Percentiles rank a stretch among this genome's conserved stretches.
Evolutionary conservation across 2,113 vertebrate species (phyloP).

Genomic region (Gymnorhina tibicen): DNA sequence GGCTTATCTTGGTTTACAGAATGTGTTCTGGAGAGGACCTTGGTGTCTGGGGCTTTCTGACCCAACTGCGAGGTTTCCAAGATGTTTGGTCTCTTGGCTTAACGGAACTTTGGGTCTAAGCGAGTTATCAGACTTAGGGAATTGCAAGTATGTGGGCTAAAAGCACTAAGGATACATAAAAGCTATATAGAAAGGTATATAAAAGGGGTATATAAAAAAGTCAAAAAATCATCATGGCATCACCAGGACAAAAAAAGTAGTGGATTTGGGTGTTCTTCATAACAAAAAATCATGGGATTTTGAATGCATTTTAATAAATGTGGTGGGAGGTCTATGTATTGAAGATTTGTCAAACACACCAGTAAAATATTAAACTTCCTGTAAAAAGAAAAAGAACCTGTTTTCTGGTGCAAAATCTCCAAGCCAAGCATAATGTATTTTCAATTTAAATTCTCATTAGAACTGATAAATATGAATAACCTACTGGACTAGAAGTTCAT

Average conservation of each 20-base stretch:
- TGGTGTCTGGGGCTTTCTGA: too few relatives aligned
- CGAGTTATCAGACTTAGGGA: too few relatives aligned
- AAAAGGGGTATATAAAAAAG: too few relatives aligned
- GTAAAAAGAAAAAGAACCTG: neutral
- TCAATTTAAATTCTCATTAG: neutral
- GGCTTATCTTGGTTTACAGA: too few relatives aligned
- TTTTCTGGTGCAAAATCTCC: neutral
- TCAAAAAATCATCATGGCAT: too few relatives aligned
- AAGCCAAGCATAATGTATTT: neutral
- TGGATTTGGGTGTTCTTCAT: neutral
- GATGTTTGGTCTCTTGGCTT: too few relatives aligned
- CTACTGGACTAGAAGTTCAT: slow-evolving; percentile 2
- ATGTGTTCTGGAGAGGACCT: too few relatives aligned
- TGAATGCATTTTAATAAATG: neutral
- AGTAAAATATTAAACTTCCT: neutral
- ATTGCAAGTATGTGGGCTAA: too few relatives aligned
- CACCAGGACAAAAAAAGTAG: neutral
- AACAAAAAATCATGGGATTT: neutral
- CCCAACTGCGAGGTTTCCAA: too few relatives aligned
- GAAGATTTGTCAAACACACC: neutral
- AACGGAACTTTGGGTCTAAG: too few relatives aligned
- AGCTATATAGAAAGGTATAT: too few relatives aligned
- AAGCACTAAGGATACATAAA: too few relatives aligned
- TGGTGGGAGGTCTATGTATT: neutral
- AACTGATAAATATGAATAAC: slow-evolving; percentile 3